phyloP scores from a whole-genome alignment of 2,113 vertebrate species.

The Propithecus coquereli region DNA sequence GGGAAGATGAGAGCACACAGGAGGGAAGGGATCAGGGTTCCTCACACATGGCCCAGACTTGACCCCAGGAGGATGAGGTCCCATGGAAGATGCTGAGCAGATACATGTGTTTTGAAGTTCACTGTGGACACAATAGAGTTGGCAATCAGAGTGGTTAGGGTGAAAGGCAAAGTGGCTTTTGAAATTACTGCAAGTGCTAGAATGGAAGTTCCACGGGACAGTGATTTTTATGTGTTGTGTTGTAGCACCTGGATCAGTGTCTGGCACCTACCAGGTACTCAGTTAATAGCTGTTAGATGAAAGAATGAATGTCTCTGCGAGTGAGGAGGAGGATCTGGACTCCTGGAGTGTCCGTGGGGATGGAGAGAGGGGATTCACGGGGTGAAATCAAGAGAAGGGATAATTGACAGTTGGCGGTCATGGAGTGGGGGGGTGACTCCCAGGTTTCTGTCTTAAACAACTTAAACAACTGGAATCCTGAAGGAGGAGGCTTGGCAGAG shows the following conservation, averaged over 20 bases:
- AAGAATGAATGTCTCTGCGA: background rate
- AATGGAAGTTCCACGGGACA: background rate
- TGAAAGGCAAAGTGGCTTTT: background rate
- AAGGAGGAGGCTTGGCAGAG: background rate
- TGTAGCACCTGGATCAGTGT: background rate
- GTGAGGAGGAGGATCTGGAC: background rate
- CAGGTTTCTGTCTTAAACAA: background rate
- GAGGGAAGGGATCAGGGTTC: background rate
- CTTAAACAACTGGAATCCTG: background rate
- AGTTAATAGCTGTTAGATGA: background rate
- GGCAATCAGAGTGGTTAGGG: background rate
- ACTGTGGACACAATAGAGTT: background rate
- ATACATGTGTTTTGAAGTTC: background rate
- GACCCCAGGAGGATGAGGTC: background rate
- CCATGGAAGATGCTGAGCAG: background rate
- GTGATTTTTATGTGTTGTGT: background rate
- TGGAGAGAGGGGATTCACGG: background rate
- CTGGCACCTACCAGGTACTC: background rate
- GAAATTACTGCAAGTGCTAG: background rate
- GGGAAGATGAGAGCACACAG: background rate
- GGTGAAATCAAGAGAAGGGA: background rate
- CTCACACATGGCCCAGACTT: background rate
- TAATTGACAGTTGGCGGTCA: background rate
- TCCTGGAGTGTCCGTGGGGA: background rate
- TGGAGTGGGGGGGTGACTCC: background rate